A percentile compares a stretch with the other conserved stretches of the same genome.
These are phyloP conservation scores for Prunella strophiata DNA, from an alignment of 2,797 vertebrate species.

Conservation along the genomic window DNA sequence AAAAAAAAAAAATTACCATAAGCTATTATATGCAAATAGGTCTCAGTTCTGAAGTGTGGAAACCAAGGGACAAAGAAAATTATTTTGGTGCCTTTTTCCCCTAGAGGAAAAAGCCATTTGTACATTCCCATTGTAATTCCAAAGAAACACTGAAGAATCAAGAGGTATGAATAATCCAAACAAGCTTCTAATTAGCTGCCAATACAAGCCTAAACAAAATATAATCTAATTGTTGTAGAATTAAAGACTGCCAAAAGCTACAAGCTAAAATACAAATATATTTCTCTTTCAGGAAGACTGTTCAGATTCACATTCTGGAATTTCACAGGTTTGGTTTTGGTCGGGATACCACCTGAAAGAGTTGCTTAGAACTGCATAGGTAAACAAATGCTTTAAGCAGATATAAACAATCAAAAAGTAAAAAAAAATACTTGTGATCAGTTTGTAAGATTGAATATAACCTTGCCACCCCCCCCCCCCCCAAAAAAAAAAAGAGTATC, in stretches of 20 bases:
- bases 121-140: neutral
- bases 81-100: neutral
- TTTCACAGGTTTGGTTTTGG: neutral
- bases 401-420: neutral
- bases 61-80: neutral
- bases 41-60: neutral
- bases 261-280: neutral
- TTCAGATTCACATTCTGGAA: neutral
- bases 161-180: conserved; percentile 26
- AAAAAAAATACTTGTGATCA: neutral
- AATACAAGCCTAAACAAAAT: neutral
- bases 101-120: neutral
- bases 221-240: neutral
- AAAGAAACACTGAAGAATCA: neutral
- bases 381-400: neutral
- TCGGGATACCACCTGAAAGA: neutral
- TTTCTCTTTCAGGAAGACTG: neutral
- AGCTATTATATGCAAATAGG: neutral
- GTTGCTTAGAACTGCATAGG: neutral
- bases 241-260: conserved; percentile 4
- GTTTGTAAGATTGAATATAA: neutral
- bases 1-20: neutral
- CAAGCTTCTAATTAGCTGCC: neutral
- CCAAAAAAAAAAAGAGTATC: neutral
- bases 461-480: neutral